phyloP scores from a whole-genome alignment of 2,113 vertebrate species.

The Phasianus colchicus region DNA sequence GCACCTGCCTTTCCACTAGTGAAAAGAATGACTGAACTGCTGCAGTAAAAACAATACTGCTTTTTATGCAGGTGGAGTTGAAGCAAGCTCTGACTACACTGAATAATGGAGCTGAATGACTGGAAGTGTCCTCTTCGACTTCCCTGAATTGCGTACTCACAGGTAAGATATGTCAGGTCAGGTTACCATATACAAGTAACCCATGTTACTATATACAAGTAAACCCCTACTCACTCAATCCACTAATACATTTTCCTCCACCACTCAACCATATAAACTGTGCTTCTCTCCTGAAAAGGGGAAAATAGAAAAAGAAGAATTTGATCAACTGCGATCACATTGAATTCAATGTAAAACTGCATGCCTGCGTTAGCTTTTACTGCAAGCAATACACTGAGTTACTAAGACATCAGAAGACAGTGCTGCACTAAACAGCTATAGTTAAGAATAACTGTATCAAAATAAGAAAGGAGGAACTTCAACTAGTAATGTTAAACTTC shows the following conservation, averaged over 20 bases:
- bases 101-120: neutral
- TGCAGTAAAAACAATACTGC: neutral
- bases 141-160: neutral
- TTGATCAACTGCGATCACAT: neutral
- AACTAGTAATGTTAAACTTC: neutral
- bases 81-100: neutral
- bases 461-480: neutral
- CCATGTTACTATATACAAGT: neutral
- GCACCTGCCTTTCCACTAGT: neutral
- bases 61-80: neutral
- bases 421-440: neutral
- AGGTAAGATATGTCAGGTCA: neutral
- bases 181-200: neutral
- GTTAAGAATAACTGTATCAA: neutral
- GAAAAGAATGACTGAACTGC: neutral
- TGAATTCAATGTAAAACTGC: neutral
- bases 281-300: neutral
- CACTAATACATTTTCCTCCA: neutral
- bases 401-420: neutral
- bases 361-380: neutral
- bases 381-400: neutral
- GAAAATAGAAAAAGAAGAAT: neutral
- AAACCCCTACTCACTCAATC: neutral
- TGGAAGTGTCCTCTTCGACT: neutral
- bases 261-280: neutral